A percentile compares a stretch with the other conserved stretches of the same genome.
Evolutionary conservation across 2,888 invertebrate species (phyloP).

Genomic region (Electrophaes corylata): DNA sequence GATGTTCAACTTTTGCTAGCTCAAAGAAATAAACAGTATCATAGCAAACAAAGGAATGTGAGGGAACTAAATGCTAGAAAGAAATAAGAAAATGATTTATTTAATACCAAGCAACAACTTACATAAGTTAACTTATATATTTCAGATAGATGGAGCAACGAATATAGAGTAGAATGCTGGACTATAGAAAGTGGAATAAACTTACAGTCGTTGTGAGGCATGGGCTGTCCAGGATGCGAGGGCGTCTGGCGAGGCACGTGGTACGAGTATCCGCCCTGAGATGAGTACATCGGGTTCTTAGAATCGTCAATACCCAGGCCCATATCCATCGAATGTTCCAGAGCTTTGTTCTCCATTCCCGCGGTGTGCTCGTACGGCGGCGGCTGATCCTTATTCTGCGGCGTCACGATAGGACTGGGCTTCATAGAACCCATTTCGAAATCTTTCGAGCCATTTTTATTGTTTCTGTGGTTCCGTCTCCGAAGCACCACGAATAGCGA

Average conservation of each 20-base stretch:
- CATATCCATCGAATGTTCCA: constrained; percentile 95
- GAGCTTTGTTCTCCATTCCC: constrained; percentile 95
- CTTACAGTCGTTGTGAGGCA: constrained; percentile 92
- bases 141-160: too few species aligned
- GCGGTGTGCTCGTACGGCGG: constrained; percentile 94
- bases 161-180: background rate
- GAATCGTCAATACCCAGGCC: constrained; percentile 93
- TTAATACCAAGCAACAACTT: too few species aligned
- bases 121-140: too few species aligned
- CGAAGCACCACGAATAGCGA: constrained; percentile 92
- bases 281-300: constrained; percentile 92
- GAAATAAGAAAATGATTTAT: too few species aligned
- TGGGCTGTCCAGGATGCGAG: constrained; percentile 85
- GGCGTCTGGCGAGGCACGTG: constrained; percentile 89
- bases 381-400: constrained; percentile 93
- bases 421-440: constrained; percentile 95
- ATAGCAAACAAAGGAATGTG: background rate
- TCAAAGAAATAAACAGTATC: background rate
- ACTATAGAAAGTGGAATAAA: constrained; percentile 43
- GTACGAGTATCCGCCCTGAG: constrained; percentile 93
- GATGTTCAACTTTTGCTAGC: background rate
- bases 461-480: constrained; percentile 91
- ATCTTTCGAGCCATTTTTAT: constrained; percentile 93
- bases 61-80: background rate
- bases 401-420: constrained; percentile 91